Base-by-base conservation (phyloP, 2,113 vertebrate genomes). In the Calonectris borealis region DNA sequence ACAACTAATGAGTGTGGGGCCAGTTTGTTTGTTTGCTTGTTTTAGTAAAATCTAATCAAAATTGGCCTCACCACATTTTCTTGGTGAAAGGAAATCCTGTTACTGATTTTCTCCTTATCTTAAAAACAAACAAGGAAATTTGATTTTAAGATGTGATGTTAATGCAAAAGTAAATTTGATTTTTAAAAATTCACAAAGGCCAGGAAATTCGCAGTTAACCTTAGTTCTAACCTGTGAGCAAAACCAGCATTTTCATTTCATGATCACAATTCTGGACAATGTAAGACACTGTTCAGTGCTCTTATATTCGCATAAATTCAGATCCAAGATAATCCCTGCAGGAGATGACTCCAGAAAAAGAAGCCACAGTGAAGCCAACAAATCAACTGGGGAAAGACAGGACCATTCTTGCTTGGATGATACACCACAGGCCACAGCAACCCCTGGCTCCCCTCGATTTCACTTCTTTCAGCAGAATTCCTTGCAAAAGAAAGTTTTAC, bases 111-210 rank as follows among this genome's bases (percentile, higher is more conserved):
- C 21, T 27, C 42, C 38, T 77, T 86, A 79, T 70, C 78, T 83
- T 81, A 86, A 77, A 92, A 72, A 13, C 48, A 72, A 89, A 87
- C 27, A 93, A 75, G 38, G 82, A 94, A 80, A 88, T 66, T 77
- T 32, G 29, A 26, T 34, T 58, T 61, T 80, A 34, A 78, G 64
- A 94, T 58, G 51, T 9, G 17, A 83, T 58, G 36, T 10, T 83
- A 90, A 85, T n/a, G 42, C 29, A 73, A 92, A 90, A 76, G 55
- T n/a, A 94, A 95, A 86, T 78, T 80, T 83, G 25, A 54, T 58
- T 84, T 93, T 78, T 78, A 82, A 42, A 81, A 86, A 84, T 57
- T 72, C 36, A 91, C 65, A 71, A 64, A 55, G 65, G 52, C 29
- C 44, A 44, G 68, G 64, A 90, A 92, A 81, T 34, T 78, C 5